Evolutionary conservation across 2,113 vertebrate genomes (phyloP).

Genomic region (Lagopus muta): DNA sequence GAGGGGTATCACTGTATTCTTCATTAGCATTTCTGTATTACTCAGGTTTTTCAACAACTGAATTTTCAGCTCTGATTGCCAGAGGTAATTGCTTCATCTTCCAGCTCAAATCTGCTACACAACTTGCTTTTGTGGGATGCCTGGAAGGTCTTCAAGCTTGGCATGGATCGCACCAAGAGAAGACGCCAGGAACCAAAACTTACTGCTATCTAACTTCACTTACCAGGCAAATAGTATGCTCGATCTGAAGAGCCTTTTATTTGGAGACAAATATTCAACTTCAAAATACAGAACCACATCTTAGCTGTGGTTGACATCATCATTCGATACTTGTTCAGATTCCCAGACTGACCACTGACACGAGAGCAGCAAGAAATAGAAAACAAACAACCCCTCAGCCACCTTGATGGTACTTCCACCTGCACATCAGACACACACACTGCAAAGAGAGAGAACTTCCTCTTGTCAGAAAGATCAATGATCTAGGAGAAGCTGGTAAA

Average conservation of each 20-base stretch:
- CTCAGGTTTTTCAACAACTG: not conserved
- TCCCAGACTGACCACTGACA: not conserved
- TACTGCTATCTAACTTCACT: not conserved
- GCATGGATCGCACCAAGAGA: not conserved
- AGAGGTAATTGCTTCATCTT: not conserved
- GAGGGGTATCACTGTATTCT: not conserved
- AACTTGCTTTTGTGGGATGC: not conserved
- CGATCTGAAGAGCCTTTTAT: not conserved
- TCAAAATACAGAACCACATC: not conserved
- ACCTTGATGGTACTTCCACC: not conserved
- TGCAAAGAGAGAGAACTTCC: not conserved
- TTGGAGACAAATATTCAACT: not conserved
- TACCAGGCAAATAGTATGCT: not conserved
- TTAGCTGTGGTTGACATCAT: not conserved
- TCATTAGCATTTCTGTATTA: not conserved
- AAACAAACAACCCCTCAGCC: not conserved
- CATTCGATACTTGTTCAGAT: not conserved
- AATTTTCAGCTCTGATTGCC: not conserved
- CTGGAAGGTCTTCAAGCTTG: not conserved
- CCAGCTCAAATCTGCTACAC: not conserved
- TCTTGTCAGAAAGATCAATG: not conserved
- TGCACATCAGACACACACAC: not conserved
- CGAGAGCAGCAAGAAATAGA: not conserved
- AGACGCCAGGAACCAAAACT: not conserved
- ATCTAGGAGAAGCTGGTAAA: not conserved